Percentiles rank a stretch among this genome's conserved stretches.
Evolutionary conservation across 2,888 invertebrate species (phyloP).

Genomic region (Dryadula phaetusa): DNA sequence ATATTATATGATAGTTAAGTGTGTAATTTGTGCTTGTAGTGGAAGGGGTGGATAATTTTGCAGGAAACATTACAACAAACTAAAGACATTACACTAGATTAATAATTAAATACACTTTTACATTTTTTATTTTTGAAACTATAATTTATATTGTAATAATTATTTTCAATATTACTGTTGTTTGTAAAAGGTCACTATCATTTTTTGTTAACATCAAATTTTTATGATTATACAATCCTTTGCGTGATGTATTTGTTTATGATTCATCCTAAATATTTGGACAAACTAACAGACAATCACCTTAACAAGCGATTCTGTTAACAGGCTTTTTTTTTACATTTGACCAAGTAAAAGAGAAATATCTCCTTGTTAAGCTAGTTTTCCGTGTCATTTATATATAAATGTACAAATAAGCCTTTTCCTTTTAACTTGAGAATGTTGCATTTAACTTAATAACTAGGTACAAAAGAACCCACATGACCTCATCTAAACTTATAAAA

Average conservation of each 20-base stretch:
- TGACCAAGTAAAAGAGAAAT: no score
- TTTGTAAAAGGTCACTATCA: neutral
- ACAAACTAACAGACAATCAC: no score
- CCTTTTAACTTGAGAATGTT: no score
- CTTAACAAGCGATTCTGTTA: no score
- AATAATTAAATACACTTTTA: no score
- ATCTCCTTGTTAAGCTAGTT: no score
- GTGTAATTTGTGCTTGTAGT: neutral
- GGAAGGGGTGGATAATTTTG: neutral
- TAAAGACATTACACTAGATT: no score
- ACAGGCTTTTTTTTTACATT: no score
- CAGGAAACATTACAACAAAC: neutral
- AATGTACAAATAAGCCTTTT: neutral
- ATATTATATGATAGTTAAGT: neutral
- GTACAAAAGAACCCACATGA: neutral
- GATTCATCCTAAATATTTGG: neutral
- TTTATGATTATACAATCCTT: neutral
- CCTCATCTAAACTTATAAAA: neutral
- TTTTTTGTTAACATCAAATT: neutral
- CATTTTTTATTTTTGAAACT: no score
- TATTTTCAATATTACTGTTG: neutral
- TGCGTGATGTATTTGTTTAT: neutral
- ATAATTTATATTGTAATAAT: no score
- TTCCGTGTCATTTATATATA: neutral
- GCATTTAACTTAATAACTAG: neutral